Conservation (phyloP, 2,888 invertebrate species). For the Ophion slaviceki region DNA sequence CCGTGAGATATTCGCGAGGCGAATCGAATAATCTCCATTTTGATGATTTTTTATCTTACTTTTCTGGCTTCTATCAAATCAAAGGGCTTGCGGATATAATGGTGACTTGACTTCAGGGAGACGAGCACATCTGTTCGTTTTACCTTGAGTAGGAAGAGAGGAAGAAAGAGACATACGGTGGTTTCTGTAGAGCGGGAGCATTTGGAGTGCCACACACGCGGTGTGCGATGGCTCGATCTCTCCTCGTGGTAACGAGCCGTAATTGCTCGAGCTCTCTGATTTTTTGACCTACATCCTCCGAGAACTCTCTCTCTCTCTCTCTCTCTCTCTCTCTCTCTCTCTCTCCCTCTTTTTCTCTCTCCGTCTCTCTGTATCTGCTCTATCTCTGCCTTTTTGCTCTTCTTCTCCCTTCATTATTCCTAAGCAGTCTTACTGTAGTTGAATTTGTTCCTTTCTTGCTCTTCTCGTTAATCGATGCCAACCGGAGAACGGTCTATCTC, state of each 20-base stretch:
- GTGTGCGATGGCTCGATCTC: conserved; percentile 71
- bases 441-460: conserved; percentile 21
- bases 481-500: conserved; percentile 16
- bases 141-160: conserved; percentile 38
- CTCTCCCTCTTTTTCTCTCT: conserved; percentile 2
- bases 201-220: conserved; percentile 73
- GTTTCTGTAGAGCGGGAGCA: conserved; percentile 60
- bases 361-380: background rate
- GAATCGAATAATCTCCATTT: conserved; percentile 4
- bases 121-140: conserved; percentile 36
- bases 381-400: conserved; percentile 5
- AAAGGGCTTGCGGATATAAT: conserved; percentile 26
- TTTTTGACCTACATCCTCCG: conserved; percentile 73
- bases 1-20: conserved; percentile 20
- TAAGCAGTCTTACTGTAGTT: conserved; percentile 4
- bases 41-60: conserved; percentile 12
- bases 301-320: conserved; percentile 40
- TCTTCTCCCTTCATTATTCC: conserved; percentile 13
- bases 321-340: background rate
- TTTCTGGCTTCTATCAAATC: conserved; percentile 23
- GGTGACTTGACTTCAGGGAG: conserved; percentile 19
- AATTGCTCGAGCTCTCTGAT: conserved; percentile 72
- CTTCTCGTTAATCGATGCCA: conserved; percentile 37
- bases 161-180: conserved; percentile 64
- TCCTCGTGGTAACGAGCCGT: conserved; percentile 72